Base-by-base conservation (phyloP, 2,113 vertebrate genomes). In the Gambusia affinis region DNA sequence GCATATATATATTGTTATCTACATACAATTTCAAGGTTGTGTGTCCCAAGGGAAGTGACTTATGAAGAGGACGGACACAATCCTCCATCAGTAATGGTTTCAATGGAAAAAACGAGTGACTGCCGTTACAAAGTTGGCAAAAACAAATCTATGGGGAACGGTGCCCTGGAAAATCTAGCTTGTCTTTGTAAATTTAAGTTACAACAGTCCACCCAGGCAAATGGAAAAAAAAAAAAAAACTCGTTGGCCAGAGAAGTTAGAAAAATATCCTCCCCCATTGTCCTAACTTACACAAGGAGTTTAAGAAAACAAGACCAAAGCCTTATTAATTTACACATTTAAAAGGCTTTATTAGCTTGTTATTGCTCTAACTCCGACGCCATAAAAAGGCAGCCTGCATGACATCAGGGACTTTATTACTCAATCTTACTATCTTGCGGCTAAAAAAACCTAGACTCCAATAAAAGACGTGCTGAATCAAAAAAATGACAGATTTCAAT, bases 271-370 rank as follows among this genome's bases (percentile, higher is more conserved):
- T 86, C 37, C 78, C 47, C 69, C 77, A 51, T 15, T 73, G 70
- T 75, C 65, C 63, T 65, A 22, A 28, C 42, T 82, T 60, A 39
- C 81, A 83, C 62, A 44, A 65, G 66, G 54, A 81, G 47, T 63
- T 66, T 14, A 69, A 42, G 14, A 81, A 66, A 81, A 79, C 35
- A 71, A 73, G 71, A 76, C 28, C 42, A 67, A 85, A 60, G 39
- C 62, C 24, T 22, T 71, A 27, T 72, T 57, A 19, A 6, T 68
- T 66, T 22, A 4, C 5, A 67, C 61, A 66, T 77, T 69, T 77
- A 78, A 82, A 76, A 15, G 14, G 68, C 29, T 91, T 91, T 88
- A 88, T 88, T 87, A 75, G 86, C 74, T 82, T 84, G 75, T 79
- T 64, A 67, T 88, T 87, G 85, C 83, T 91, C 68, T 73, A 81